A percentile compares a stretch with the other conserved stretches of the same genome.
phyloP scores from a whole-genome alignment of 2,113 vertebrate genomes.

The Ranitomeya imitator region DNA sequence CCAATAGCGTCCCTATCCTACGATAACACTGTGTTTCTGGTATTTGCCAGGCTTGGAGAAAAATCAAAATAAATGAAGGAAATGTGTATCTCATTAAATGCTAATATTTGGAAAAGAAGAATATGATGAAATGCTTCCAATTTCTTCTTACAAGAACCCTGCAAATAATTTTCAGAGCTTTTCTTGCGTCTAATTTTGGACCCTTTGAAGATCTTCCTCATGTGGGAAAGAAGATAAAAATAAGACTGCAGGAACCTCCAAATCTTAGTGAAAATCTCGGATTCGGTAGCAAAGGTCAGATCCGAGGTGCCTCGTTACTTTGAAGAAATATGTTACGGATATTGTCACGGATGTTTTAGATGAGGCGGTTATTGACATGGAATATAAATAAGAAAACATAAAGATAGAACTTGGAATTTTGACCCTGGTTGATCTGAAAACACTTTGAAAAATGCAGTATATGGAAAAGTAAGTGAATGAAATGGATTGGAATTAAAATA shows the following conservation, averaged over 20 bases:
- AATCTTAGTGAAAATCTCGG: slow-evolving; percentile 27
- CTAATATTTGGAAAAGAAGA: slow-evolving; percentile 85
- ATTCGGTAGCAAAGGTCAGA: slow-evolving; percentile 39
- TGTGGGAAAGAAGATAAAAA: slow-evolving; percentile 39
- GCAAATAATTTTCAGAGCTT: slow-evolving; percentile 51
- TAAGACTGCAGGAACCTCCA: slow-evolving; percentile 28
- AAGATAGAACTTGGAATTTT: background rate
- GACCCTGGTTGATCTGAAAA: background rate
- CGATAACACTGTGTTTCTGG: slow-evolving; percentile 82
- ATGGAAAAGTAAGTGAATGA: background rate
- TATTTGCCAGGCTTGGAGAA: slow-evolving; percentile 84
- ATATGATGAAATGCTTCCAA: slow-evolving; percentile 72
- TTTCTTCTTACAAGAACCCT: slow-evolving; percentile 62
- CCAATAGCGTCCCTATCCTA: slow-evolving; percentile 84
- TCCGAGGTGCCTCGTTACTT: slow-evolving; percentile 4
- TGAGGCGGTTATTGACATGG: background rate
- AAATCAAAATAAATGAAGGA: slow-evolving; percentile 83
- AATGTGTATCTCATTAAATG: slow-evolving; percentile 96
- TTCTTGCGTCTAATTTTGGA: slow-evolving; percentile 50
- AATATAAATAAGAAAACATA: slow-evolving; percentile 19
- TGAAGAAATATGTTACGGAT: slow-evolving; percentile 42
- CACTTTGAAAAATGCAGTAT: background rate
- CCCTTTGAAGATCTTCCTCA: slow-evolving; percentile 47
- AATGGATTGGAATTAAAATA: too few species aligned
- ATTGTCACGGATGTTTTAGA: slow-evolving; percentile 40